These are phyloP conservation scores for Mobula hypostoma DNA, from an alignment of 2,113 vertebrate genomes.

Conservation along the genomic window DNA sequence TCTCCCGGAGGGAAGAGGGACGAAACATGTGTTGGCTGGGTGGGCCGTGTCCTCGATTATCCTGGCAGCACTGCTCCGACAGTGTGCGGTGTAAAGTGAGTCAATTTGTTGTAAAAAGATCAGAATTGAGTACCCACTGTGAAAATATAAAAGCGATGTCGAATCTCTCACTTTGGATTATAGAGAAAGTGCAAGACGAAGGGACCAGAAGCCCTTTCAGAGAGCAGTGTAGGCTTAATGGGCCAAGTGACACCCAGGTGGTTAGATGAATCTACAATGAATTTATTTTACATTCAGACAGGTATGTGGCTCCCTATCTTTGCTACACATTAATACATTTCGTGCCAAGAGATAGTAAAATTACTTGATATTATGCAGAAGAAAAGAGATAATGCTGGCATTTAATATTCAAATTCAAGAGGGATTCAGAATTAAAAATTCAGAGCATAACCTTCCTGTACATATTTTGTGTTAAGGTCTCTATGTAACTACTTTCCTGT, in stretches of 20 bases:
- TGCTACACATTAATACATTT: not conserved
- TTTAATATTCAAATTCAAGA: not conserved
- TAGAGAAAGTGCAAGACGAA: not conserved
- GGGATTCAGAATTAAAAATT: not conserved
- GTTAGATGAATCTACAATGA: not conserved
- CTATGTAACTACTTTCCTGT: not conserved
- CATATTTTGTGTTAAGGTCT: not conserved
- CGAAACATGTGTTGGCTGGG: no score
- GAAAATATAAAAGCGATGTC: not conserved
- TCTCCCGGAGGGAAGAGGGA: no score
- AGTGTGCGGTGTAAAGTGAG: no score
- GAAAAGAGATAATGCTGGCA: not conserved
- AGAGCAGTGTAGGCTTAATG: not conserved
- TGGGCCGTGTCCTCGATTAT: no score
- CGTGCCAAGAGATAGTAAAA: not conserved
- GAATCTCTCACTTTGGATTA: not conserved
- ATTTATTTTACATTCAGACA: not conserved
- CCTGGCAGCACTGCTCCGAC: no score
- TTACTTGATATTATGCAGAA: not conserved
- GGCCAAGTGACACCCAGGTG: not conserved
- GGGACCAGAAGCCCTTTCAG: not conserved
- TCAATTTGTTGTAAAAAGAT: no score
- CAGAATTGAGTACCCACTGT: not conserved
- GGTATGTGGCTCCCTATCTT: not conserved
- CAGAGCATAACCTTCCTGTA: not conserved